Base-by-base conservation (phyloP, 1,140 invertebrate species). In the Tribolium castaneum region DNA sequence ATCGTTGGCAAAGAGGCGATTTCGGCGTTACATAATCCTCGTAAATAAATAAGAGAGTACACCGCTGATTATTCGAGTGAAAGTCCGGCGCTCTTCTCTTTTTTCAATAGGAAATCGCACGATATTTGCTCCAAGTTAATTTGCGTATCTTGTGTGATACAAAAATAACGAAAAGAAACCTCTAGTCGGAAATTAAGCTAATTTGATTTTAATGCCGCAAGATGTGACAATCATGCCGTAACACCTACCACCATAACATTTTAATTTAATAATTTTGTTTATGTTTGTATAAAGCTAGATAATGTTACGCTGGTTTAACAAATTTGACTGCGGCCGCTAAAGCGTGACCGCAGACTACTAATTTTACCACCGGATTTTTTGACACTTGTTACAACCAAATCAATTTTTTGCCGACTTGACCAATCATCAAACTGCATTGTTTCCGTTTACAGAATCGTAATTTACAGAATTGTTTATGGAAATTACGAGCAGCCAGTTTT, bases 211-310 rank as follows among this genome's bases (percentile, higher is more conserved):
- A 83, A 83, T 83, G 81, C 77, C 73, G 52, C 76, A 73, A 73
- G 59, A 66, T 78, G 82, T 75, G 82, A 83, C 80, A 83, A 82
- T 80, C 71, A 77, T 78, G 78, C 78, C 80, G 82, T 82, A 82
- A 83, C 82, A 83, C 79, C 79, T 79, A 76, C 77, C 56, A 82
- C 78, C 82, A 83, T 59, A 82, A 83, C 82, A 83, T 83, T 83
- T 82, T 83, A 83, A 83, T 83, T 83, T 83, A 83, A 82, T 83
- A 81, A 83, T 81, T 79, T 80, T 80, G 74, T 81, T 78, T 82
- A 75, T 78, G 71, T 80, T 72, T 78, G 51, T 78, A 78, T 78
- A 62, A 66, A 81, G 49, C 62, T 77, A 74, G 70, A 72, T 78
- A 73, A 70, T 79, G 80, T 80, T 79, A 80, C 78, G 78, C 71